Evolutionary conservation across 2,113 vertebrate genomes (phyloP).

Genomic region (Neotoma lepida): DNA sequence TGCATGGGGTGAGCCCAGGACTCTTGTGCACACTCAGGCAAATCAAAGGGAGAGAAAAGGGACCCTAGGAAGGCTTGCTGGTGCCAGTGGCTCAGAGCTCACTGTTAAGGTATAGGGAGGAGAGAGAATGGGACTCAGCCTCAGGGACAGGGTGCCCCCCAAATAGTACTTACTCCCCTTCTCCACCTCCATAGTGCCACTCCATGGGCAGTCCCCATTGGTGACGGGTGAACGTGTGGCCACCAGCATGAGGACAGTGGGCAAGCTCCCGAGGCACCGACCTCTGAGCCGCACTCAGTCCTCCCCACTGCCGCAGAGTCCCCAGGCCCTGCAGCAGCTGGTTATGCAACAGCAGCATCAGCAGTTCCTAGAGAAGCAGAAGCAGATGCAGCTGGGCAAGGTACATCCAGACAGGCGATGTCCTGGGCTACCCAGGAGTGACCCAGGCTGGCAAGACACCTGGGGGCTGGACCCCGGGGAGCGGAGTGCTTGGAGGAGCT

Average conservation of each 20-base stretch:
- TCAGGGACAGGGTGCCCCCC: neutral
- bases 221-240: conserved; percentile 92
- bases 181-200: conserved; percentile 86
- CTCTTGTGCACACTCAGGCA: neutral
- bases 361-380: conserved; percentile 95
- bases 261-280: conserved; percentile 93
- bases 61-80: neutral
- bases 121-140: neutral
- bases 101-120: neutral
- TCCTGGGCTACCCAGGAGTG: too few species aligned
- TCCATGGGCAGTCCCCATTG: conserved; percentile 95
- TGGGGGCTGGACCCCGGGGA: too few species aligned
- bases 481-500: neutral
- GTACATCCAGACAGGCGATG: conserved; percentile 65
- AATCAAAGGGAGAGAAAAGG: neutral
- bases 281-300: conserved; percentile 95
- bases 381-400: conserved; percentile 89
- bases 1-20: neutral
- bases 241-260: conserved; percentile 88
- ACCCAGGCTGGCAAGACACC: neutral
- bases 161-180: neutral
- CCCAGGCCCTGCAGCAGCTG: conserved; percentile 95
- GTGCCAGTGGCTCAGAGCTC: neutral
- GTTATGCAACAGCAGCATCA: conserved; percentile 95
- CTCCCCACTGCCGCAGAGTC: conserved; percentile 94